Evolutionary conservation across 2,113 vertebrate genomes (phyloP), one percentile per base, ranked within the genome.

Genomic region (Antechinus flavipes): DNA sequence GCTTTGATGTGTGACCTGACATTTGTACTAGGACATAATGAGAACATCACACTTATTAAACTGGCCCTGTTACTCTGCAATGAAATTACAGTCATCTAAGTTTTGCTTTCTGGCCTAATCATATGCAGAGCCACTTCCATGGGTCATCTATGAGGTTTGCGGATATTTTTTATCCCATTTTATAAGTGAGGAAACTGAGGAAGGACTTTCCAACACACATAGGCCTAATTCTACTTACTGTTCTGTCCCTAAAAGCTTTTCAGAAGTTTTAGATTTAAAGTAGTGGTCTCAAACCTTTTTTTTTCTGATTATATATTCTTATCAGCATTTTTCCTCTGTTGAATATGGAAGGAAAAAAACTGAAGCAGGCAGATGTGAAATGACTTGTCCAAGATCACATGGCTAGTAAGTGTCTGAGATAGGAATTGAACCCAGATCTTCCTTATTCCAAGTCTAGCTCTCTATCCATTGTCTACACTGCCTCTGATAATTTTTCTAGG

Each of bases 21-120:
- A 56, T 95, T 96, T 93, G 95, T 92, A 76, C 91, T 56, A 50
- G 89, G 97, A 53, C 91, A 53, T 54, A 90, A 35, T 84, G 68
- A 84, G 68, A 84, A 84, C n/a, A 84, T 84, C 68, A 22, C 6
- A 22, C 19, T 54, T 54, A 47, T 26, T 84, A 93, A 84, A 1
- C 35, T 10, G 6, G 52, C 54, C 46, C 50, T 27, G 0, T 54
- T 94, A 91, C n/a, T 23, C 92, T 93, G 90, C 92, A 93, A 94
- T 11, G 8, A 91, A 92, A 91, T 89, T 50, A 49, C 90, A 46
- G 42, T 95, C 94, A 93, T 47, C 52, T 25, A 11, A 42, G 26
- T 95, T 93, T 91, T 96, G 46, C 68, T 96, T 93, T 61, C 56
- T 94, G 89, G 56, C 42, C 8, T 93, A 42, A 26, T 54, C 90